Evolutionary conservation across 2,888 invertebrate genomes (phyloP).

Genomic region (Phymatocera aterrima): DNA sequence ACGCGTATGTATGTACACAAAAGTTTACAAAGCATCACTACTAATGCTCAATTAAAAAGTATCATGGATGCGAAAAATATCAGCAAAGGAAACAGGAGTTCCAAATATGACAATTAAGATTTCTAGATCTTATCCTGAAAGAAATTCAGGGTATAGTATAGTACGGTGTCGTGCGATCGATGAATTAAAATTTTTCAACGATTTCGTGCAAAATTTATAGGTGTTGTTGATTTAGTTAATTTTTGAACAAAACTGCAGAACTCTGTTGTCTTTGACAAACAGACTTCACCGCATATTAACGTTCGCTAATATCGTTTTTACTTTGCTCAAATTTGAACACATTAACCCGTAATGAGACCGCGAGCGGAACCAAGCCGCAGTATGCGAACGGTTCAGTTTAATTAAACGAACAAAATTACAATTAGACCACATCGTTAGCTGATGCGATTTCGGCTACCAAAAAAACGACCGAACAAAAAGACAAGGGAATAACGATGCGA

Average conservation of each 20-base stretch:
- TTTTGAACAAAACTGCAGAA: too few species aligned
- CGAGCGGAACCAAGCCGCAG: not conserved
- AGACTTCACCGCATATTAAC: not conserved
- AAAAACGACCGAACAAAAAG: not conserved
- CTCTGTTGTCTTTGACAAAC: not conserved
- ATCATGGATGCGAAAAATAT: not conserved
- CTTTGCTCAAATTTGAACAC: not conserved
- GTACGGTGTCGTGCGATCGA: too few species aligned
- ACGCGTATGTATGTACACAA: not conserved
- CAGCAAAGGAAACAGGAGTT: not conserved
- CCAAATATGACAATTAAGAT: not conserved
- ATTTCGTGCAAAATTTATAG: too few species aligned
- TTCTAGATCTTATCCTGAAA: not conserved
- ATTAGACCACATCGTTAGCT: slow-evolving; percentile 4
- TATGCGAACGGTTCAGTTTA: not conserved
- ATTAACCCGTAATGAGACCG: not conserved
- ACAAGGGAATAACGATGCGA: not conserved
- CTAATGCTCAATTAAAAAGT: not conserved
- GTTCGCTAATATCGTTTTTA: not conserved
- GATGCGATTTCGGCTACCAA: not conserved
- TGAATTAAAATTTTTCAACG: too few species aligned
- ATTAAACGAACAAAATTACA: not conserved
- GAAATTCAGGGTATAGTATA: too few species aligned
- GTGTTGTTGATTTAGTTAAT: too few species aligned
- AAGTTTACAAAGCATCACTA: not conserved